Conservation (phyloP, 2,888 invertebrate genomes). For the Meiosimyza decipiens region DNA sequence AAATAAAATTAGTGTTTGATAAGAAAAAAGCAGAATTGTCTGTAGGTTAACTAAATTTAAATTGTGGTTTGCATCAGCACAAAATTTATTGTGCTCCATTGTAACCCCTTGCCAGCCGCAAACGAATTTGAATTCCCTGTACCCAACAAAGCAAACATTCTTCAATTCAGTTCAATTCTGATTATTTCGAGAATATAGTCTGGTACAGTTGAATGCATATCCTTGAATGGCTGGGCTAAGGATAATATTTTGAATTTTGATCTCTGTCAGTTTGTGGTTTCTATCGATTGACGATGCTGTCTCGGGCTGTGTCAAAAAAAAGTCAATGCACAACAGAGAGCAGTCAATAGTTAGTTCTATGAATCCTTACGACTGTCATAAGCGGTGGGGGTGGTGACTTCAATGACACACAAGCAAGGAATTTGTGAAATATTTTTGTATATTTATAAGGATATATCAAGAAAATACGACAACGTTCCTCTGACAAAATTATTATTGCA, state of each 20-base stretch:
- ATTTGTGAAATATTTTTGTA: neutral
- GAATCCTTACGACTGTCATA: neutral
- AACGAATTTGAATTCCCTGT: no score
- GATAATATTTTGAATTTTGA: conserved; percentile 37
- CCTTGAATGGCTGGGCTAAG: conserved; percentile 21
- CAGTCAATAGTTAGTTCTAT: neutral
- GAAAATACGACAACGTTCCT: no score
- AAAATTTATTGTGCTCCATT: neutral
- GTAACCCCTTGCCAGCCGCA: no score
- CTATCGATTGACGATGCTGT: conserved; percentile 8
- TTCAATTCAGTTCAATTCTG: neutral
- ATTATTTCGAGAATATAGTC: conserved; percentile 10
- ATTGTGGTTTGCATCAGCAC: conserved; percentile 2
- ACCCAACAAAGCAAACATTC: neutral
- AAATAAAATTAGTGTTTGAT: no score
- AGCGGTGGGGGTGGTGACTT: neutral
- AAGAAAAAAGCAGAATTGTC: no score
- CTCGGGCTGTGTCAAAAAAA: conserved; percentile 8
- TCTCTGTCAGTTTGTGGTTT: conserved; percentile 6
- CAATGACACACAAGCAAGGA: neutral
- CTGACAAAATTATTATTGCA: conserved; percentile 7
- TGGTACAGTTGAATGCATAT: conserved; percentile 21
- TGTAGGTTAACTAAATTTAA: conserved; percentile 4
- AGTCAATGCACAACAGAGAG: conserved; percentile 7
- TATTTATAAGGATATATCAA: neutral